These are phyloP conservation scores for Euschistus heros DNA, from an alignment of 1,140 invertebrate species.

Conservation along the genomic window DNA sequence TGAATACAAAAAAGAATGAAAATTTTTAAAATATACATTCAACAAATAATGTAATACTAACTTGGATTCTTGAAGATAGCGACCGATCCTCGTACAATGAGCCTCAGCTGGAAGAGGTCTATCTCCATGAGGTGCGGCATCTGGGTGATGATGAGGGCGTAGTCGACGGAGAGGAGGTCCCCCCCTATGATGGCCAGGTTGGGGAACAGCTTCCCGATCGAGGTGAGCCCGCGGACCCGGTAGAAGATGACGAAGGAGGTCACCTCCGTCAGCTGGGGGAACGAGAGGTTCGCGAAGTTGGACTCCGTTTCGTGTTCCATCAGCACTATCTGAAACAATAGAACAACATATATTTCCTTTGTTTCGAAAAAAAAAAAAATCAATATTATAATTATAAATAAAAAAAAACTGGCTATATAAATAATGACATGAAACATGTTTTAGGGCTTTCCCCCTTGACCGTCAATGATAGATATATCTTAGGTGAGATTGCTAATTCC, in stretches of 20 bases:
- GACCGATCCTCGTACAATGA: conserved; percentile 71
- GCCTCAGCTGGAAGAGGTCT: conserved; percentile 66
- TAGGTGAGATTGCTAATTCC: no score
- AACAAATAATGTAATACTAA: no score
- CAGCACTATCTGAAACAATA: conserved; percentile 42
- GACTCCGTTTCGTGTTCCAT: conserved; percentile 46
- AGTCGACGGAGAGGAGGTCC: conserved; percentile 66
- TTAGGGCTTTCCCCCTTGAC: no score
- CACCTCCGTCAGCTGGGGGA: conserved; percentile 55
- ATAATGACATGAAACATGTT: no score
- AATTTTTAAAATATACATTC: no score
- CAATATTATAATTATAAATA: no score
- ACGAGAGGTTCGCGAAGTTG: conserved; percentile 45
- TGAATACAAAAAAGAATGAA: no score
- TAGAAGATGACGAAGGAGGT: conserved; percentile 56
- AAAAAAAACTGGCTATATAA: no score
- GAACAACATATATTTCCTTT: no score
- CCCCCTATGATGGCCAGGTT: conserved; percentile 88
- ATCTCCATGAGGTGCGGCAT: conserved; percentile 59
- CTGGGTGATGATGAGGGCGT: conserved; percentile 72
- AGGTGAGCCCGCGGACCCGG: conserved; percentile 61
- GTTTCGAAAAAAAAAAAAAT: no score
- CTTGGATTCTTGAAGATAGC: conserved; percentile 72
- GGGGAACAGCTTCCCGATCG: conserved; percentile 76
- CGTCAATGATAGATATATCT: no score